Percentiles rank a stretch among this genome's conserved stretches.
Evolutionary conservation across 2,797 vertebrate species (phyloP).

Genomic region (Catharus ustulatus): DNA sequence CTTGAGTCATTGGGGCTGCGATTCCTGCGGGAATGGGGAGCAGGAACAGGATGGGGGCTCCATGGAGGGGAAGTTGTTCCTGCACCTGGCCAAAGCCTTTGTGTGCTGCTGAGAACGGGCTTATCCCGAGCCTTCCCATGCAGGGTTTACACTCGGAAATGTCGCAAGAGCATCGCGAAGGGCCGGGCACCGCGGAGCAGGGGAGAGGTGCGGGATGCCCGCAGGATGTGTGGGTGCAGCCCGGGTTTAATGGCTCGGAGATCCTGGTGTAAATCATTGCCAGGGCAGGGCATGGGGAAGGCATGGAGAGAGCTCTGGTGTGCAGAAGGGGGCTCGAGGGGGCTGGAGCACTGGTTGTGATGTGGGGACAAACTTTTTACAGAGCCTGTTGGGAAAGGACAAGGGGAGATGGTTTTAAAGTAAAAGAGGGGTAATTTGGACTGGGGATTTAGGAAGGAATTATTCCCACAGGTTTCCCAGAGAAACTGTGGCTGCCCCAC

Average conservation of each 20-base stretch:
- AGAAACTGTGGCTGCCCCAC: neutral
- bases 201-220: neutral
- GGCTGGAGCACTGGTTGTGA: neutral
- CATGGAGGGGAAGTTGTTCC: accelerated
- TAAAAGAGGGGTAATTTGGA: neutral
- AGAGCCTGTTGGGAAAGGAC: neutral
- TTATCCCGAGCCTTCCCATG: accelerated
- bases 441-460: neutral
- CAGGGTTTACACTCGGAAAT: accelerated
- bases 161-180: neutral
- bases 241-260: neutral
- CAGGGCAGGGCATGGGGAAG: accelerated
- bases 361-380: neutral
- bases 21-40: neutral
- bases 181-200: neutral
- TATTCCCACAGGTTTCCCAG: neutral
- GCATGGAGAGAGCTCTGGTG: neutral
- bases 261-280: slow-evolving; percentile 49
- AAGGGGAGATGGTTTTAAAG: neutral
- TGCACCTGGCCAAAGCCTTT: neutral
- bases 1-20: accelerated
- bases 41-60: neutral
- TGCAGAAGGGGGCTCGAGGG: neutral
- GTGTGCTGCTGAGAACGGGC: neutral
- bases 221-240: neutral